These are phyloP conservation scores for Hemaris fuciformis DNA, from an alignment of 2,888 invertebrate genomes.

Conservation along the genomic window DNA sequence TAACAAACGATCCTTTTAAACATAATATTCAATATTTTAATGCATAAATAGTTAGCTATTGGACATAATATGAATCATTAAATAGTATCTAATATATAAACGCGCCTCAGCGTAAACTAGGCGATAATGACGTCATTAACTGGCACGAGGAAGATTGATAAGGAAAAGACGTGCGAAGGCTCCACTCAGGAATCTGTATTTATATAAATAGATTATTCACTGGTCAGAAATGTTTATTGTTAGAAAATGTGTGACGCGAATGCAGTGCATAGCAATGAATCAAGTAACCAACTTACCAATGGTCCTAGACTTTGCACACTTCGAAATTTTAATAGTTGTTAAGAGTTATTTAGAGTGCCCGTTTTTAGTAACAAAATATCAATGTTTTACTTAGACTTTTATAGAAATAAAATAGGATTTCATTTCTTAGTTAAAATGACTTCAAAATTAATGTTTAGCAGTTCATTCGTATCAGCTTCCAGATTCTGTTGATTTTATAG, in stretches of 20 bases:
- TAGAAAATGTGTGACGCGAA: not conserved
- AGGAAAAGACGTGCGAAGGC: conserved; percentile 26
- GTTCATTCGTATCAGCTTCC: not conserved
- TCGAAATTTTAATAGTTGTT: not conserved
- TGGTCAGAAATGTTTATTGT: not conserved
- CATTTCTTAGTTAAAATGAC: not conserved
- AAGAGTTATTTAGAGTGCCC: too few species aligned
- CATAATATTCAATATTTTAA: not conserved
- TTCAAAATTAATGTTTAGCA: not conserved
- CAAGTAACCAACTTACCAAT: not conserved
- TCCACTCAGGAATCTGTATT: conserved; percentile 19
- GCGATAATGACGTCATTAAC: conserved; percentile 19
- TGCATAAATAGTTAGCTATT: not conserved
- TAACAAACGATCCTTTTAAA: too few species aligned
- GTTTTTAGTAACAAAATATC: too few species aligned
- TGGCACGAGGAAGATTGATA: conserved; percentile 21
- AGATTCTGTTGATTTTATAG: not conserved
- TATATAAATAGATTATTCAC: conserved; percentile 10
- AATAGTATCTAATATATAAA: conserved; percentile 19
- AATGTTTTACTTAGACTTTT: too few species aligned
- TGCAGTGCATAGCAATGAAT: not conserved
- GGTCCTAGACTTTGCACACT: too few species aligned
- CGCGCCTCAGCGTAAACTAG: conserved; percentile 24
- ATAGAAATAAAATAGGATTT: not conserved
- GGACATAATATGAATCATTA: not conserved